phyloP scores from a whole-genome alignment of 2,797 vertebrate genomes.

The Silurus aristotelis region DNA sequence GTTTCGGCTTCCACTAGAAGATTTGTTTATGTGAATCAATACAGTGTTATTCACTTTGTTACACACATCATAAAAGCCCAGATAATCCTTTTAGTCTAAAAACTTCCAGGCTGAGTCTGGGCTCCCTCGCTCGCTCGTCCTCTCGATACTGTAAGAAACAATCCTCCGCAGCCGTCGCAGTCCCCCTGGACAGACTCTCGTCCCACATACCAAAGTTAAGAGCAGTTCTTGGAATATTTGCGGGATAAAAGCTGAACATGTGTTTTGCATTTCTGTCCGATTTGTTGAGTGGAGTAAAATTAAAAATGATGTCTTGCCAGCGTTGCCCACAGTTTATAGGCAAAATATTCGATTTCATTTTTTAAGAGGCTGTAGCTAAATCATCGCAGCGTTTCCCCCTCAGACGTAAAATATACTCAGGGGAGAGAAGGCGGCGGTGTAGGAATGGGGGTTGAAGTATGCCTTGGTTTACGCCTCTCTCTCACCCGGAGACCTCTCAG shows the following conservation, averaged over 20 bases:
- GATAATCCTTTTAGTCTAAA: background rate
- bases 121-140: too few species aligned
- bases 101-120: background rate
- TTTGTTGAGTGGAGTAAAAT: slow-evolving; percentile 20
- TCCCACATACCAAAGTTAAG: slow-evolving; percentile 16
- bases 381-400: background rate
- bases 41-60: background rate
- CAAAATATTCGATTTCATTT: slow-evolving; percentile 20
- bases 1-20: too few species aligned
- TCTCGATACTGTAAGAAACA: background rate
- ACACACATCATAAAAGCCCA: background rate
- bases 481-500: background rate
- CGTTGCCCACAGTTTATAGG: slow-evolving; percentile 19
- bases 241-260: background rate
- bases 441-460: background rate
- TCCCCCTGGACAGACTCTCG: background rate
- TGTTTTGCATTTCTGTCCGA: background rate
- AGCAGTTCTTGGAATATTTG: slow-evolving; percentile 25
- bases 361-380: slow-evolving; percentile 22
- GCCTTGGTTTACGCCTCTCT: background rate
- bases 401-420: background rate
- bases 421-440: background rate
- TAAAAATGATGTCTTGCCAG: background rate
- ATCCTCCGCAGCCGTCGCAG: background rate
- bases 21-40: background rate